These are phyloP conservation scores for Geothlypis trichas DNA, from an alignment of 2,113 vertebrate species.

Conservation along the genomic window DNA sequence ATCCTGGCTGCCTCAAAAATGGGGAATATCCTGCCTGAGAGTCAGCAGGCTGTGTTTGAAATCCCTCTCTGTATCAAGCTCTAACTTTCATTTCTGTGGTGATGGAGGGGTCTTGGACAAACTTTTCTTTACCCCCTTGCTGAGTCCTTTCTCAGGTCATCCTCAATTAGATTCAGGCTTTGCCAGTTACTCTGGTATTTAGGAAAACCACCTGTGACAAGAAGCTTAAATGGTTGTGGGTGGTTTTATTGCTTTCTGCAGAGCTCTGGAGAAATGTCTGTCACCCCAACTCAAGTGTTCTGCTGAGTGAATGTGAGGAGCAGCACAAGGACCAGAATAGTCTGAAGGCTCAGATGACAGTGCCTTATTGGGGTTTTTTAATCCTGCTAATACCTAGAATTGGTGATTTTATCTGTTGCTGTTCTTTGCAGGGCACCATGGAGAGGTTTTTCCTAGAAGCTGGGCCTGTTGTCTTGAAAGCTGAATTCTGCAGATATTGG, in stretches of 20 bases:
- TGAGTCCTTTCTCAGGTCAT: neutral
- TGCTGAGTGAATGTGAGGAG: neutral
- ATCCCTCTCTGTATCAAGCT: neutral
- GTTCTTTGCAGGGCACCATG: neutral
- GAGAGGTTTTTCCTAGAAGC: neutral
- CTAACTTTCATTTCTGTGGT: neutral
- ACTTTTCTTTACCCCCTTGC: neutral
- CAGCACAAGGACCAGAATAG: neutral
- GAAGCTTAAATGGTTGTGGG: neutral
- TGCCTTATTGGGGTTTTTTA: neutral
- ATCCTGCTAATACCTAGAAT: neutral
- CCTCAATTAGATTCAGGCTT: neutral
- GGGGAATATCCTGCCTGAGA: neutral
- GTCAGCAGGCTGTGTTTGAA: neutral
- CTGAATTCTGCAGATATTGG: neutral
- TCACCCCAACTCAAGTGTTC: neutral
- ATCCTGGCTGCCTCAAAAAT: neutral
- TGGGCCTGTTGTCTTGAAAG: neutral
- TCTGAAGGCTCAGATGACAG: neutral
- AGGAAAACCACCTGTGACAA: neutral
- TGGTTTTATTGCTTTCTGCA: neutral
- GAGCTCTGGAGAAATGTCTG: neutral
- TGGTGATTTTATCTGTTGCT: neutral
- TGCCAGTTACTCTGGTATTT: neutral
- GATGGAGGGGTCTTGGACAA: neutral